Evolutionary conservation across 2,797 vertebrate genomes (phyloP), one percentile per base, ranked within the genome.

Genomic region (Halcyon chelicuti): DNA sequence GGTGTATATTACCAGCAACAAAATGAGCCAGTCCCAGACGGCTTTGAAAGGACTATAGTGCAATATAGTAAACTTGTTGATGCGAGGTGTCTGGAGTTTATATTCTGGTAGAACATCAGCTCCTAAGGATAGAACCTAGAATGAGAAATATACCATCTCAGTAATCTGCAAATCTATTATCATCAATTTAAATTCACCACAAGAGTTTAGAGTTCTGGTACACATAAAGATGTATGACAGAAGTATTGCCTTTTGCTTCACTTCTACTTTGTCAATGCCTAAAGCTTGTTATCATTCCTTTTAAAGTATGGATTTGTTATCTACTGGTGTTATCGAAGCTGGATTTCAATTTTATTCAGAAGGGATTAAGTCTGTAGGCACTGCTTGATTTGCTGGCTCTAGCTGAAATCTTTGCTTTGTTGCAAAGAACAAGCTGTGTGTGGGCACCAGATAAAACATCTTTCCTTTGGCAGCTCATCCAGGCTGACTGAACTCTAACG

Each of bases 31-130:
- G 97, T 99, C 99, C 99, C 99, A 99, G 91, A 99, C 99, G 0
- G 99, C 99, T 95, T 99, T 99, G 97, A 99, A 99, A 16, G 99
- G 99, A 92, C 99, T 99, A 92, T 99, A 99, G 98, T 99, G 99
- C 93, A 99, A 98, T 96, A 99, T 99, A 89, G 99, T 99, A 98
- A 99, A 99, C 98, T 99, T 99, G 98, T 99, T 99, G 82, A 99
- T 99, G 92, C 99, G 99, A 21, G 99, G 98, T 2, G 99, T 99
- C 98, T 99, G 99, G 39, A 99, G 99, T 97, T 99, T 99, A 94
- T 99, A 99, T 97, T 99, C 99, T 12, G 99, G 99, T 63, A 99
- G 98, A 91, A 99, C 99, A 47, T 99, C 99, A 31, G 99, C 99
- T 86, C 99, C 99, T 60, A 99, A 98, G 28, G 99, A 99, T 82